A percentile compares a stretch with the other conserved stretches of the same genome.
phyloP scores from a whole-genome alignment of 2,113 vertebrate species.

The Actinemys pallida region DNA sequence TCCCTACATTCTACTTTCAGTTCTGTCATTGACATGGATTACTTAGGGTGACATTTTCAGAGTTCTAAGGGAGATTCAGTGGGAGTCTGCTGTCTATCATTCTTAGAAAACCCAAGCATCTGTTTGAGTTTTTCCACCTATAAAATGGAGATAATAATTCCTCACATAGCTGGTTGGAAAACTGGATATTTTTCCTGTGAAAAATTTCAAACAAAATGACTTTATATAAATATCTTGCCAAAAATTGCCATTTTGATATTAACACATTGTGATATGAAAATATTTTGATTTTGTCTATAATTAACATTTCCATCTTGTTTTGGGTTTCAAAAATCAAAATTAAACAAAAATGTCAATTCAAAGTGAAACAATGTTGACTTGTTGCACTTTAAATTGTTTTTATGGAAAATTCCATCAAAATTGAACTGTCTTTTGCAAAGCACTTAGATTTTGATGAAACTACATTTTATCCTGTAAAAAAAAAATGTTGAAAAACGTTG shows the following conservation, averaged over 20 bases:
- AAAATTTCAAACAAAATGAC: neutral
- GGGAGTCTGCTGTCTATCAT: no score
- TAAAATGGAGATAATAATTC: neutral
- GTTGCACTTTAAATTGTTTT: neutral
- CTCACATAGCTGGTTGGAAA: neutral
- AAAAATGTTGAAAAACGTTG: neutral
- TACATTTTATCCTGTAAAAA: neutral
- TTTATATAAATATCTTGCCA: neutral
- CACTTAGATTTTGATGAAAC: neutral
- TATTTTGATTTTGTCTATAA: neutral
- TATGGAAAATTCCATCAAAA: neutral
- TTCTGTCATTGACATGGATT: neutral
- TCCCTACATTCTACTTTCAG: neutral
- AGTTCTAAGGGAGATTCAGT: neutral
- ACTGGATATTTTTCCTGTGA: neutral
- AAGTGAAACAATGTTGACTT: neutral
- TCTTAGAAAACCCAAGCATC: rapidly evolving
- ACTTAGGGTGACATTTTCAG: neutral
- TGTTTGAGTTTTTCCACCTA: rapidly evolving
- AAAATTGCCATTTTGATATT: neutral
- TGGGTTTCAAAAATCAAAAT: neutral
- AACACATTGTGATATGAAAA: neutral
- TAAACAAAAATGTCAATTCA: neutral
- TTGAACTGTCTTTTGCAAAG: neutral
- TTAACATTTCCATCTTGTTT: neutral